These are phyloP conservation scores for Cynopterus sphinx DNA, from an alignment of 2,797 vertebrate genomes.

Conservation along the genomic window DNA sequence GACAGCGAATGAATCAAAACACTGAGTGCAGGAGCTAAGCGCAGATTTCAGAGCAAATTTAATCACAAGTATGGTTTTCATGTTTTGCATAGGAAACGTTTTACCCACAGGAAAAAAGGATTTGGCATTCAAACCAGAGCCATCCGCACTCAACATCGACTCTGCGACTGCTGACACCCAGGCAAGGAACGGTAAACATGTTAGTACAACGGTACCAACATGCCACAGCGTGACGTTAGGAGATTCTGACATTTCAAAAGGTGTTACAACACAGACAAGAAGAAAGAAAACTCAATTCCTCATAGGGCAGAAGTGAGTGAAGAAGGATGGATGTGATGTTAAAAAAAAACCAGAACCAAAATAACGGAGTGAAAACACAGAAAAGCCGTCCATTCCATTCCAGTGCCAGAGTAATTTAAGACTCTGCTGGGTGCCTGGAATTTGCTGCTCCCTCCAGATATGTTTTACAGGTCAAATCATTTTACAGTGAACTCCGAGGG, in stretches of 20 bases:
- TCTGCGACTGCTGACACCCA: not conserved
- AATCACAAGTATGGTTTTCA: not conserved
- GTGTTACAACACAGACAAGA: constrained; percentile 44
- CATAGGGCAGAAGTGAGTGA: not conserved
- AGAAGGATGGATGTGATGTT: not conserved
- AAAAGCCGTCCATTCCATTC: not conserved
- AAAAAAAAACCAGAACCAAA: constrained; percentile 8
- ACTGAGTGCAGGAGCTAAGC: not conserved
- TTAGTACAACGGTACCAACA: not conserved
- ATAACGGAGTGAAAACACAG: not conserved
- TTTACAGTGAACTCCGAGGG: not conserved
- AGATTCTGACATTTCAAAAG: constrained; percentile 73
- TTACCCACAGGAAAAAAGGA: constrained; percentile 49
- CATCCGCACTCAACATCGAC: not conserved
- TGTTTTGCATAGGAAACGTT: constrained; percentile 51
- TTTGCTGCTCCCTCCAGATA: not conserved
- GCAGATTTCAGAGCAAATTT: not conserved
- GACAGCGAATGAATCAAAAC: not conserved
- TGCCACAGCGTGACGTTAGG: not conserved
- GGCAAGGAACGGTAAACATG: constrained; percentile 40
- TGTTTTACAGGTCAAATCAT: not conserved
- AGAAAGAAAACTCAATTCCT: constrained; percentile 42
- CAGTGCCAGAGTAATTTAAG: not conserved
- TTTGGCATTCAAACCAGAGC: constrained; percentile 48
- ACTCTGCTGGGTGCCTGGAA: not conserved